Evolutionary conservation across 2,113 vertebrate genomes (phyloP).

Genomic region (Brienomyrus longianalis): DNA sequence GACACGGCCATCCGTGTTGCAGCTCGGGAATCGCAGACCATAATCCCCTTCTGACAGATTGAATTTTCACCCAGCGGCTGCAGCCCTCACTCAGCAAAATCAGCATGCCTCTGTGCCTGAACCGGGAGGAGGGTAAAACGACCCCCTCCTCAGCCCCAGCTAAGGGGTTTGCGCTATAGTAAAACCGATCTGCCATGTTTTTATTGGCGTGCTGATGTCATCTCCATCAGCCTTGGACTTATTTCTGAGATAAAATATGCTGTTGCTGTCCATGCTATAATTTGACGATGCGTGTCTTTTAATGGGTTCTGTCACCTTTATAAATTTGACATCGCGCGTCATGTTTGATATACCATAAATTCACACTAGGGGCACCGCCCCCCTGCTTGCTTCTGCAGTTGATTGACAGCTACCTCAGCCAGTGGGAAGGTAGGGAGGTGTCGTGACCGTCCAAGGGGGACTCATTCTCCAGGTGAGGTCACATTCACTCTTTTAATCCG

Average conservation of each 20-base stretch:
- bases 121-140: not conserved
- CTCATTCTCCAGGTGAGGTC: conserved; percentile 74
- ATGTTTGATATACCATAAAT: not conserved
- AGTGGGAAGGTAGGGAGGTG: conserved; percentile 89
- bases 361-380: not conserved
- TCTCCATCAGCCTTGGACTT: not conserved
- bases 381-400: conserved; percentile 26
- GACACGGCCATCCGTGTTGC: not conserved
- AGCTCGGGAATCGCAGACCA: not conserved
- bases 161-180: not conserved
- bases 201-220: not conserved
- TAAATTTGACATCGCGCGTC: not conserved
- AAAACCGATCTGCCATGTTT: not conserved
- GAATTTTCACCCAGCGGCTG: not conserved
- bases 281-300: not conserved
- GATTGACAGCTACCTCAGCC: conserved; percentile 91
- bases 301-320: not conserved
- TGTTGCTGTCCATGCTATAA: not conserved
- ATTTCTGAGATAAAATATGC: not conserved
- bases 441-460: conserved; percentile 87
- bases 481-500: not conserved
- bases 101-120: not conserved
- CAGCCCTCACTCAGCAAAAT: not conserved
- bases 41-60: not conserved
- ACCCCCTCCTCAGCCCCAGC: not conserved